Conservation (phyloP, 2,797 vertebrate species). For the Labroides dimidiatus region DNA sequence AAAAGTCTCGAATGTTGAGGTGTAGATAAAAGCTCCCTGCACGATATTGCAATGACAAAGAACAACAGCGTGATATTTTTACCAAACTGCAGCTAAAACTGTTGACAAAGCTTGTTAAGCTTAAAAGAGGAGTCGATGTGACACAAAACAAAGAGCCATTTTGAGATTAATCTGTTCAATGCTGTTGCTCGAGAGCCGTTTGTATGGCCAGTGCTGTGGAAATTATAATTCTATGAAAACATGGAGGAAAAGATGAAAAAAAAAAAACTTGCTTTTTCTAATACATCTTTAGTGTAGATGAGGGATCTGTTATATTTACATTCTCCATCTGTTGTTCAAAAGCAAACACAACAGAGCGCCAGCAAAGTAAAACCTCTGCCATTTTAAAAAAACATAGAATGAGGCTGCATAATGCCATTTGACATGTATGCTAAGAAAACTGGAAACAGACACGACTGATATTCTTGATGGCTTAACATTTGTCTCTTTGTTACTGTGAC, state of each 20-base stretch:
- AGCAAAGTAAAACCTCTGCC: constrained; percentile 37
- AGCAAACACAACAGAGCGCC: constrained; percentile 24
- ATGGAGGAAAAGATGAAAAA: neutral
- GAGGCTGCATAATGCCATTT: constrained; percentile 42
- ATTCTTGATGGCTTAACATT: constrained; percentile 62
- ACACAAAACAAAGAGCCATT: constrained; percentile 1
- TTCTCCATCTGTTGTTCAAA: constrained; percentile 44
- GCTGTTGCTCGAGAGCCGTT: constrained; percentile 26
- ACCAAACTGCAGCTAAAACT: constrained; percentile 11
- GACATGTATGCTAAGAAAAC: constrained; percentile 53
- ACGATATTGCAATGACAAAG: too few species aligned
- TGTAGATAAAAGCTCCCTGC: too few species aligned
- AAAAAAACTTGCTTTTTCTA: constrained; percentile 14
- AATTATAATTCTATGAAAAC: constrained; percentile 24
- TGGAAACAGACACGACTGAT: constrained; percentile 59
- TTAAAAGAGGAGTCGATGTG: constrained; percentile 2
- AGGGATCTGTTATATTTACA: constrained; percentile 35
- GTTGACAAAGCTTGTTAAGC: constrained; percentile 12
- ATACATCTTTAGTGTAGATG: constrained; percentile 14
- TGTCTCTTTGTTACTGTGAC: constrained; percentile 53
- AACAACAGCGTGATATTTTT: neutral
- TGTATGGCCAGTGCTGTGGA: constrained; percentile 7
- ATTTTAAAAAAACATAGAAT: constrained; percentile 45
- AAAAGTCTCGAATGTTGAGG: too few species aligned
- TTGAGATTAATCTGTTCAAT: constrained; percentile 18